Evolutionary conservation across 2,113 vertebrate genomes (phyloP), one percentile per base, ranked within the genome.

Genomic region (Setophaga coronata): DNA sequence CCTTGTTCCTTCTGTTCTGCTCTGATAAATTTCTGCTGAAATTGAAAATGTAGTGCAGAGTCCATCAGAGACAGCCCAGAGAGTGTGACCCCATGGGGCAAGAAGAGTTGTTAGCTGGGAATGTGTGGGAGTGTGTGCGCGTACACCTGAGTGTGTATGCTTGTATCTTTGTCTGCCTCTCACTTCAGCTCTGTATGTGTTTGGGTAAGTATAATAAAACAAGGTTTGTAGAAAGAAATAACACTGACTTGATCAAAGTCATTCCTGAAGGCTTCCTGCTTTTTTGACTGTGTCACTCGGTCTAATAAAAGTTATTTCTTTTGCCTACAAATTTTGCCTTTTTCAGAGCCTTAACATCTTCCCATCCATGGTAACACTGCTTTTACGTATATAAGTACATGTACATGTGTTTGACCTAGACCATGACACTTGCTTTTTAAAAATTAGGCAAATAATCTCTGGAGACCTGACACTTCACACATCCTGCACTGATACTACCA

Each of bases 11-110:
- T 70, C 48, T 78, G 20, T 69, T 84, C 60, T 78, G 60, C 40
- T 26, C 36, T 84, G 38, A 12, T 57, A 67, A 60, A 9, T 72
- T 64, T 42, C 36, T 72, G 26, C 65, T 94, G 72, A 56, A 72
- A 42, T 6, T n/a, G 53, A 43, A 65, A 64, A 28, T 33, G 10
- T 38, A 25, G 26, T 25, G 10, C 43, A 20, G 12, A 71, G 34
- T n/a, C 33, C 0, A 0, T 21, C 43, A 72, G 61, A 76, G 61
- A 7, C 9, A 90, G 53, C 54, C 20, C n/a, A 47, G 47, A 48
- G 16, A 50, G 26, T 38, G 2, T 15, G 24, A 18, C 24, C 72
- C 25, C 34, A 2, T 7, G 1, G 19, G 43, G 26, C 48, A 83
- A 9, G 72, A 67, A 18, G 43, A 56, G 48, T 5, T 80, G 48